Base-by-base conservation (phyloP, 1,140 invertebrate genomes). In the Ceratina australensis region DNA sequence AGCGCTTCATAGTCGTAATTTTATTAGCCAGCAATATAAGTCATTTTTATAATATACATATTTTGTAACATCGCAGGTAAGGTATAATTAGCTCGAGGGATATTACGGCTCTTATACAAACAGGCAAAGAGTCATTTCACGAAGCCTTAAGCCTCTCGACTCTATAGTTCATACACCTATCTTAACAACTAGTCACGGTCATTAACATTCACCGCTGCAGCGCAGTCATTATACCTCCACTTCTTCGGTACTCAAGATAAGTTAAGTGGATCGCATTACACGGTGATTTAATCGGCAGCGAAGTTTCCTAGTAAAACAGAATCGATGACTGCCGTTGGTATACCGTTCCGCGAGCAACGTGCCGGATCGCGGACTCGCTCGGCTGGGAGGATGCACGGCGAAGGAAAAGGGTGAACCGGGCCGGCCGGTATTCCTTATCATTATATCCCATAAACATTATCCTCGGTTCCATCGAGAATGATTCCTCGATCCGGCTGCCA, bases 381-480 rank as follows among this genome's bases (percentile, higher is more conserved):
- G 52, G n/a, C 24, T 1, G 18, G 28, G 26, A 28, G 33, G 42
- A 54, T n/a, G 42, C n/a, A 33, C 26, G 42, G 13, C 10, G 22
- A 12, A 3, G 64, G 42, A 56, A 22, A 24, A 50, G 63, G 72
- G 24, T 24, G 63, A 42, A 42, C 28, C 54, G 61, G 12, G 18
- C 33, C 8, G 65, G 61, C 22, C 63, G 52, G 50, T 61, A 84
- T 81, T 78, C 71, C 82, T 84, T 85, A 85, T 85, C 83, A 85
- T 85, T 84, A 80, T 63, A 52, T 66, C 60, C 57, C 74, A 67
- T 84, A 81, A 81, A 75, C 61, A 85, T 78, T 85, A 84, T 85
- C 83, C 83, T 81, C 79, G 82, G 83, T 69, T 64, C 82, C 83
- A 85, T 85, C 83, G 83, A 85, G 82, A 85, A 85, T 85, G 83